Conservation (phyloP, 2,888 invertebrate species). For the Hydrotaea diabolus region DNA sequence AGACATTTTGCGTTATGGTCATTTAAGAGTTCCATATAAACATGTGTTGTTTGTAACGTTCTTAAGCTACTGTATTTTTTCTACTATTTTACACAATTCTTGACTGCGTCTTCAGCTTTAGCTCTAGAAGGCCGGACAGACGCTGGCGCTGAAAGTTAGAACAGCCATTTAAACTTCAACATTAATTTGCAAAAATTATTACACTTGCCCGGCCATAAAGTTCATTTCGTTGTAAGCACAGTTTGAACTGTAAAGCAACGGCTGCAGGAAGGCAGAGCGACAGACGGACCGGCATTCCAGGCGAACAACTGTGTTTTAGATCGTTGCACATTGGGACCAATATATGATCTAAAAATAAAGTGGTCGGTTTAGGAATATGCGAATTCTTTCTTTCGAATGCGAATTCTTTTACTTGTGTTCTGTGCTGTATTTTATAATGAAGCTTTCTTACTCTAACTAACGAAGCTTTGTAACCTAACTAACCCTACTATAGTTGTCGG, state of each 20-base stretch:
- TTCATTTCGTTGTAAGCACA: constrained; percentile 17
- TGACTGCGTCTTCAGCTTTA: neutral
- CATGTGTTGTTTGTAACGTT: neutral
- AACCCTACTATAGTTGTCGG: no score
- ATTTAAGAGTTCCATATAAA: neutral
- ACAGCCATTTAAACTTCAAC: constrained; percentile 29
- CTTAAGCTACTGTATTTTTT: neutral
- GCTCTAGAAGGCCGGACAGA: neutral
- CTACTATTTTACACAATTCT: neutral
- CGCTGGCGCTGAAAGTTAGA: neutral
- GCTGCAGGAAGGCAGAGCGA: no score
- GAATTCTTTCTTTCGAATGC: no score
- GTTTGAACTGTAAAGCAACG: constrained; percentile 11
- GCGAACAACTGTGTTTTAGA: neutral
- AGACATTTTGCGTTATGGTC: no score
- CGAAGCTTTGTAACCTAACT: no score
- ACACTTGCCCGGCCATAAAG: constrained; percentile 27
- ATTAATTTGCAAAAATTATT: constrained; percentile 38
- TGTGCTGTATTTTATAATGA: no score
- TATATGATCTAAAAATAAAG: no score
- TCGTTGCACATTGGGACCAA: neutral
- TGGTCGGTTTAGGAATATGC: no score
- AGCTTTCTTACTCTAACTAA: no score
- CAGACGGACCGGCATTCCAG: neutral
- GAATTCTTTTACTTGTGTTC: no score